Evolutionary conservation across 2,113 vertebrate species (phyloP).

Genomic region (Plotosus lineatus): DNA sequence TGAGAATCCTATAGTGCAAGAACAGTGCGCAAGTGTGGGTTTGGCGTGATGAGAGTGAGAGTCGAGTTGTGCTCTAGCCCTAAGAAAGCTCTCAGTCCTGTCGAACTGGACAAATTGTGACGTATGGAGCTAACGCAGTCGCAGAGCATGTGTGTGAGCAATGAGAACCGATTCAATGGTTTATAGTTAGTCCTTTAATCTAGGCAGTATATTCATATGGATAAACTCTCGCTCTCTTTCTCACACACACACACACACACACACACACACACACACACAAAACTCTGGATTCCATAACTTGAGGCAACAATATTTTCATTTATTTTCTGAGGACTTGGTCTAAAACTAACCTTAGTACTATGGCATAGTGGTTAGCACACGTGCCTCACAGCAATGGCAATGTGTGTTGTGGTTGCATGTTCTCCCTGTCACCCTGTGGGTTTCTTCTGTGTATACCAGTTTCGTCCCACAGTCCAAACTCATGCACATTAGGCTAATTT

Average conservation of each 20-base stretch:
- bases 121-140: not conserved
- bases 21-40: slow-evolving; percentile 32
- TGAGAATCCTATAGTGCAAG: slow-evolving; percentile 44
- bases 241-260: not conserved
- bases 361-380: too few species aligned
- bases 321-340: too few species aligned
- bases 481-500: too few species aligned
- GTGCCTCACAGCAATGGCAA: too few species aligned
- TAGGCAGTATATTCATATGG: not conserved
- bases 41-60: slow-evolving; percentile 37
- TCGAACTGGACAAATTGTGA: not conserved
- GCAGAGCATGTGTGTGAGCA: not conserved
- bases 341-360: too few species aligned
- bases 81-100: slow-evolving; percentile 29
- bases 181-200: slow-evolving; percentile 19
- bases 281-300: too few species aligned
- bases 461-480: too few species aligned
- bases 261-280: too few species aligned
- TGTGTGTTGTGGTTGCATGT: too few species aligned
- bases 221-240: not conserved
- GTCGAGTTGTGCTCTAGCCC: slow-evolving; percentile 36
- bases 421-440: too few species aligned
- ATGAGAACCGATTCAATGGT: not conserved
- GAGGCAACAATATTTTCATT: too few species aligned
- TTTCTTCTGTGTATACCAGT: too few species aligned